Percentiles rank a stretch among this genome's conserved stretches.
Conservation (phyloP, 1,140 invertebrate genomes). For the Drosophila seguyi region DNA sequence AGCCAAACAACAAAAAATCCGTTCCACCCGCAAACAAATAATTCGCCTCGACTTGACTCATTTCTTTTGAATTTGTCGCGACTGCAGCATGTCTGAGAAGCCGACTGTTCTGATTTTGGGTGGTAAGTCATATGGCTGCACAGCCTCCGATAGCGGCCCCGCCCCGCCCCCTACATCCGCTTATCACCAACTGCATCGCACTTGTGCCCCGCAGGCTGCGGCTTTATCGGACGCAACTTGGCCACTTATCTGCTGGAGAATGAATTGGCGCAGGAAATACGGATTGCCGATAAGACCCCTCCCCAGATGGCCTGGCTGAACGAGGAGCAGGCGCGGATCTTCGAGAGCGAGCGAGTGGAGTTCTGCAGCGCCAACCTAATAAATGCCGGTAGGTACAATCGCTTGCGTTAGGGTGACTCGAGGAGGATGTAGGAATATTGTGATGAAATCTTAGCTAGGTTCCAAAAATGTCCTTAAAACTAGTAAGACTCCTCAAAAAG, state of each 20-base stretch:
- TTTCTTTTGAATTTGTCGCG: slow-evolving; percentile 38
- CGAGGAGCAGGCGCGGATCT: slow-evolving; percentile 89
- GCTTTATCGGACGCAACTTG: slow-evolving; percentile 95
- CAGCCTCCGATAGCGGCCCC: slow-evolving; percentile 9
- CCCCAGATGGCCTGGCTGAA: slow-evolving; percentile 96
- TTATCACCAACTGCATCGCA: slow-evolving; percentile 40
- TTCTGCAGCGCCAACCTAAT: slow-evolving; percentile 96
- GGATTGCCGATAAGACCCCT: slow-evolving; percentile 96
- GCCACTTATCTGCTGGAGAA: slow-evolving; percentile 92
- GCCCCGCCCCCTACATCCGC: slow-evolving; percentile 3
- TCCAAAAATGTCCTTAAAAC: too few relatives aligned
- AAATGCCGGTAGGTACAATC: slow-evolving; percentile 90
- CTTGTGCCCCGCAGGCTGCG: slow-evolving; percentile 88
- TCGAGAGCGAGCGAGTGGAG: slow-evolving; percentile 91
- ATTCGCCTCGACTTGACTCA: slow-evolving; percentile 41
- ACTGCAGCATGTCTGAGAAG: slow-evolving; percentile 79
- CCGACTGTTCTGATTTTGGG: slow-evolving; percentile 82
- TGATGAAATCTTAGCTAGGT: slow-evolving; percentile 8
- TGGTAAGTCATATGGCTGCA: slow-evolving; percentile 62
- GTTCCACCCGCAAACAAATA: slow-evolving; percentile 20
- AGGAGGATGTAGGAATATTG: background rate
- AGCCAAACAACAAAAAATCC: slow-evolving; percentile 43
- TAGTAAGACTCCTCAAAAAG: too few relatives aligned
- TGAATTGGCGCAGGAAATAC: slow-evolving; percentile 90
- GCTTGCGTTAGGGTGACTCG: slow-evolving; percentile 24